Evolutionary conservation across 2,888 invertebrate genomes (phyloP).

Genomic region (Leptinotarsa rubiginosa): DNA sequence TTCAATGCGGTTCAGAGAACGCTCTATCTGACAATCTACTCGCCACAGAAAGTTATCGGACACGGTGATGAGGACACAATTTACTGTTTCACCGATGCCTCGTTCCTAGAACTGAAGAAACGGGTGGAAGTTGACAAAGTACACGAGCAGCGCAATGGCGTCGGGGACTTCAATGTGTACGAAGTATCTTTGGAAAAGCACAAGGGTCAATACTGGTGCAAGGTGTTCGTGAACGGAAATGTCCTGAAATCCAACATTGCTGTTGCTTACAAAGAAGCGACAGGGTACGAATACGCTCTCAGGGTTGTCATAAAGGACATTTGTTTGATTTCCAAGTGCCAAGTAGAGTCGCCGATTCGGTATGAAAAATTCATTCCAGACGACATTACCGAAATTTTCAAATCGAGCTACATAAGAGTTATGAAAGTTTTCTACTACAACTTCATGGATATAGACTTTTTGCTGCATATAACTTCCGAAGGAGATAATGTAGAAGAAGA

Average conservation of each 20-base stretch:
- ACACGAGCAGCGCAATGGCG: constrained; percentile 25
- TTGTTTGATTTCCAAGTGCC: constrained; percentile 47
- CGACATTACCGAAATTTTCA: constrained; percentile 19
- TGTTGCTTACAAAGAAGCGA: constrained; percentile 64
- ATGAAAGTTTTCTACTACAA: constrained; percentile 70
- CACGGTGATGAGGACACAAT: constrained; percentile 68
- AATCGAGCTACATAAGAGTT: constrained; percentile 53
- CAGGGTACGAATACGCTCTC: constrained; percentile 56
- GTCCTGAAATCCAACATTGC: constrained; percentile 68
- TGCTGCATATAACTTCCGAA: constrained; percentile 66
- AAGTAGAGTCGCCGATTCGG: constrained; percentile 12
- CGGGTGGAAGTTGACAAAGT: constrained; percentile 58
- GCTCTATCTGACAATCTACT: constrained; percentile 69
- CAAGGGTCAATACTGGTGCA: constrained; percentile 76
- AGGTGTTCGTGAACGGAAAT: constrained; percentile 67
- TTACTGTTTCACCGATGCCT: constrained; percentile 74
- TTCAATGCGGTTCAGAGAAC: constrained; percentile 49
- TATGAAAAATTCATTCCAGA: constrained; percentile 18
- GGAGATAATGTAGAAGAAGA: constrained; percentile 33
- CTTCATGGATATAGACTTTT: constrained; percentile 57
- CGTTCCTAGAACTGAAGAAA: constrained; percentile 67
- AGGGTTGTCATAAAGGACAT: constrained; percentile 57
- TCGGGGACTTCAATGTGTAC: constrained; percentile 60
- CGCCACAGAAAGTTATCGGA: constrained; percentile 70
- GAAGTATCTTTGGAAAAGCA: constrained; percentile 68